Percentiles rank a stretch among this genome's conserved stretches.
phyloP scores from a whole-genome alignment of 2,797 vertebrate species.

The Molothrus aeneus region DNA sequence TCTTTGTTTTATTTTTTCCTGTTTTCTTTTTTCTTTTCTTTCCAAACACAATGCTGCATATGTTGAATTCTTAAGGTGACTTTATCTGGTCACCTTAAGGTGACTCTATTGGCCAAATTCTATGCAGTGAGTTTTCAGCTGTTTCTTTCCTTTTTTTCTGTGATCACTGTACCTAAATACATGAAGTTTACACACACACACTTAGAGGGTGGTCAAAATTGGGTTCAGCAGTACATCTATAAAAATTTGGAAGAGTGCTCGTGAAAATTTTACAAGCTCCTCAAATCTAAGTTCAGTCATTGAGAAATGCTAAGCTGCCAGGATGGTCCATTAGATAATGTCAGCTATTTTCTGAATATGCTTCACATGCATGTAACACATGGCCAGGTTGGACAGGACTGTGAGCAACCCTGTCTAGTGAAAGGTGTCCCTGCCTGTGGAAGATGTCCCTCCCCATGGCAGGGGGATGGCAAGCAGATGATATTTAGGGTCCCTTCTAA shows the following conservation, averaged over 20 bases:
- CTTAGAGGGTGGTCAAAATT: not conserved
- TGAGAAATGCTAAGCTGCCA: not conserved
- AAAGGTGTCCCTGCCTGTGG: not conserved
- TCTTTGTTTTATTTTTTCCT: not conserved
- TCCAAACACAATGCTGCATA: not conserved
- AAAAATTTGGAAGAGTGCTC: not conserved
- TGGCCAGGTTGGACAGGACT: not conserved
- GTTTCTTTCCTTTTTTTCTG: not conserved
- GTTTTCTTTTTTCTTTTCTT: accelerated
- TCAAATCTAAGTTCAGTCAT: not conserved
- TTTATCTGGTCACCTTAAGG: not conserved
- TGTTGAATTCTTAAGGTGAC: not conserved
- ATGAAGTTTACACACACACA: not conserved
- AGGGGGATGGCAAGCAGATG: not conserved
- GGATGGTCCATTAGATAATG: not conserved
- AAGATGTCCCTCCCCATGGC: not conserved
- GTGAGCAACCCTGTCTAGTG: not conserved
- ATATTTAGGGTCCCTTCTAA: not conserved
- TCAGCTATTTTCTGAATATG: not conserved
- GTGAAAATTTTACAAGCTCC: not conserved
- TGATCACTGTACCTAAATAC: not conserved
- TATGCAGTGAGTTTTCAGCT: not conserved
- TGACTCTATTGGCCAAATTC: not conserved
- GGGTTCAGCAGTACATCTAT: not conserved
- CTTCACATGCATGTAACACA: not conserved